phyloP scores from a whole-genome alignment of 2,113 vertebrate genomes.

The Polypterus bichir region DNA sequence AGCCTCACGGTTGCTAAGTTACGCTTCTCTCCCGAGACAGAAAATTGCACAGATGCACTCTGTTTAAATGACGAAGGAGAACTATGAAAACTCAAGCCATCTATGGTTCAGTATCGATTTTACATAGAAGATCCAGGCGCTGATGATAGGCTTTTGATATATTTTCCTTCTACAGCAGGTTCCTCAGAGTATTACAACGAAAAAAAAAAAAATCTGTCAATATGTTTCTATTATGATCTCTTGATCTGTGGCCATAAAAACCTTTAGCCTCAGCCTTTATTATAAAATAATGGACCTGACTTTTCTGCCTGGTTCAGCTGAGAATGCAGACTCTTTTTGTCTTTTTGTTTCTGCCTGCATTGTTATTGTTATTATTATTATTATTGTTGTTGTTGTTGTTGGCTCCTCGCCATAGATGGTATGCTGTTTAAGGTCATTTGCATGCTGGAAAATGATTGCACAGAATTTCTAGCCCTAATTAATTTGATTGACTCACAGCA shows the following conservation, averaged over 20 bases:
- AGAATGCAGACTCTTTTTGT: constrained; percentile 25
- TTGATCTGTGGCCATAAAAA: constrained; percentile 98
- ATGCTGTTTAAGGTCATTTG: constrained; percentile 26
- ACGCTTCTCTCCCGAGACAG: constrained; percentile 65
- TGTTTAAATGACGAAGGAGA: constrained; percentile 98
- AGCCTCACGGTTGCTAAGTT: constrained; percentile 77
- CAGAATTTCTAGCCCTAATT: constrained; percentile 74
- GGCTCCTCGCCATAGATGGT: constrained; percentile 53
- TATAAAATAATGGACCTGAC: constrained; percentile 79
- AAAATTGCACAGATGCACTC: constrained; percentile 75
- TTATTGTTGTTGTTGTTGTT: constrained; percentile 20
- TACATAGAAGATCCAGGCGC: constrained; percentile 92
- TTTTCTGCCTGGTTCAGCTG: constrained; percentile 23
- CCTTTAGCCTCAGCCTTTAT: constrained; percentile 80
- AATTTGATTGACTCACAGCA: constrained; percentile 82
- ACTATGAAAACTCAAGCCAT: constrained; percentile 98
- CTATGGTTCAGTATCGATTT: constrained; percentile 99
- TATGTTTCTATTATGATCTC: constrained; percentile 99
- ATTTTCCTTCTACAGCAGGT: constrained; percentile 87
- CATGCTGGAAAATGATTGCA: constrained; percentile 54
- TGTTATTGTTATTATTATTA: constrained; percentile 14
- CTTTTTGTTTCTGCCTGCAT: constrained; percentile 17
- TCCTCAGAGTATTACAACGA: constrained; percentile 81
- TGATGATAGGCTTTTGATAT: constrained; percentile 99
- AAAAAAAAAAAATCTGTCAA: constrained; percentile 81